Conservation (phyloP, 2,888 invertebrate genomes). For the Xylocampa areola region DNA sequence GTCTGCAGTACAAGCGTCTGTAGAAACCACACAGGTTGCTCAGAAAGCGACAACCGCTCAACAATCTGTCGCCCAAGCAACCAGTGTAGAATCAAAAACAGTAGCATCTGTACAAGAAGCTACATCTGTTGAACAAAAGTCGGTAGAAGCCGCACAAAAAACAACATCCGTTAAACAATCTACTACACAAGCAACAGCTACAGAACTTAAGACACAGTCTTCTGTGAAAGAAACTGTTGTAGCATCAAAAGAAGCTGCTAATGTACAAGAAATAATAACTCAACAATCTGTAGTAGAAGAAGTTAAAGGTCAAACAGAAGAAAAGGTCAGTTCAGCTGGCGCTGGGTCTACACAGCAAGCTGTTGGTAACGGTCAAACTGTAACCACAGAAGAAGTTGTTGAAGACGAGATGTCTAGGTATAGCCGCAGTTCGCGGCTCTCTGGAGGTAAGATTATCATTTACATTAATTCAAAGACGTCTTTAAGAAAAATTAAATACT, state of each 20-base stretch:
- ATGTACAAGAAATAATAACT: slow-evolving; percentile 50
- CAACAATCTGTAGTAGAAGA: slow-evolving; percentile 60
- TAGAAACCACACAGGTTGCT: slow-evolving; percentile 44
- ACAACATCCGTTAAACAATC: slow-evolving; percentile 44
- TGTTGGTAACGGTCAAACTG: slow-evolving; percentile 78
- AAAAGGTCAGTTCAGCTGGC: slow-evolving; percentile 62
- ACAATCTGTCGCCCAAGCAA: slow-evolving; percentile 35
- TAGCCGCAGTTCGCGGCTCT: slow-evolving; percentile 90
- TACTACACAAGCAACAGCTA: slow-evolving; percentile 25
- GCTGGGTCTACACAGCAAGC: slow-evolving; percentile 58
- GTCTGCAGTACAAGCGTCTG: slow-evolving; percentile 51
- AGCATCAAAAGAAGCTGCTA: slow-evolving; percentile 44
- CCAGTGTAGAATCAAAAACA: slow-evolving; percentile 43
- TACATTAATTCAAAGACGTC: too few species aligned
- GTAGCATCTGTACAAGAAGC: slow-evolving; percentile 31
- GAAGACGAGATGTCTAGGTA: slow-evolving; percentile 90
- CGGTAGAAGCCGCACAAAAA: slow-evolving; percentile 44
- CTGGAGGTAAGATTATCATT: slow-evolving; percentile 87
- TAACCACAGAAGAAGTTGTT: slow-evolving; percentile 75
- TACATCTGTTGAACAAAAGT: slow-evolving; percentile 35
- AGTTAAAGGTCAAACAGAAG: slow-evolving; percentile 41
- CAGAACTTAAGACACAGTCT: slow-evolving; percentile 29
- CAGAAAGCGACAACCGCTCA: slow-evolving; percentile 35
- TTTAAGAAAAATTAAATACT: too few species aligned
- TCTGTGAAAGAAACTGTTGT: slow-evolving; percentile 42